Evolutionary conservation across 2,888 invertebrate species (phyloP).

Genomic region (Mactromeris polynyma): DNA sequence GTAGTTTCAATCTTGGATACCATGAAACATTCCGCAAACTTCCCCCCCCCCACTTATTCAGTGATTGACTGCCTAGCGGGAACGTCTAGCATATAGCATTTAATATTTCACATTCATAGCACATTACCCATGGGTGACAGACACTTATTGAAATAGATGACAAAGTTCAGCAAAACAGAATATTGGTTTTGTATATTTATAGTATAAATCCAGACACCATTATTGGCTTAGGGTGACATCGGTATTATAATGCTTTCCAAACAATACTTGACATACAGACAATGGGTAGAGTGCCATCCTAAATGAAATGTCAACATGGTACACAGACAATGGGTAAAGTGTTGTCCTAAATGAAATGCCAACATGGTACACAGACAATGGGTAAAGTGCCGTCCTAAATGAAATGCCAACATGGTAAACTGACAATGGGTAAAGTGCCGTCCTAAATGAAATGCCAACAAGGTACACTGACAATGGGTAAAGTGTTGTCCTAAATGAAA

Average conservation of each 20-base stretch:
- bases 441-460: too few relatives aligned
- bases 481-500: too few relatives aligned
- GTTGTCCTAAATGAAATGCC: too few relatives aligned
- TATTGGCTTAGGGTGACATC: neutral
- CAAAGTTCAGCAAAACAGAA: neutral
- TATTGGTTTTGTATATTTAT: neutral
- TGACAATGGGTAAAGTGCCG: too few relatives aligned
- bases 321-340: too few relatives aligned
- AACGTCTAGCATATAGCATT: neutral
- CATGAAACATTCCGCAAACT: neutral
- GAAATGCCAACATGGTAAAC: too few relatives aligned
- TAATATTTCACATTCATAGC: neutral
- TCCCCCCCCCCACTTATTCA: neutral
- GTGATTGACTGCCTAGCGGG: neutral
- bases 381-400: too few relatives aligned
- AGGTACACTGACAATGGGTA: too few relatives aligned
- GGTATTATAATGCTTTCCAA: neutral
- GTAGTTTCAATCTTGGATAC: neutral
- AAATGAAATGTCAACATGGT: too few relatives aligned
- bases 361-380: too few relatives aligned
- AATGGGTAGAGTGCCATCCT: too few relatives aligned
- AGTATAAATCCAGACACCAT: neutral
- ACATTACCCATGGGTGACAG: neutral
- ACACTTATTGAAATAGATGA: conserved; percentile 1
- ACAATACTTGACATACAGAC: too few relatives aligned